Percentiles rank a stretch among this genome's conserved stretches.
Evolutionary conservation across 2,113 vertebrate species (phyloP).

Genomic region (Phylloscopus whistleri): DNA sequence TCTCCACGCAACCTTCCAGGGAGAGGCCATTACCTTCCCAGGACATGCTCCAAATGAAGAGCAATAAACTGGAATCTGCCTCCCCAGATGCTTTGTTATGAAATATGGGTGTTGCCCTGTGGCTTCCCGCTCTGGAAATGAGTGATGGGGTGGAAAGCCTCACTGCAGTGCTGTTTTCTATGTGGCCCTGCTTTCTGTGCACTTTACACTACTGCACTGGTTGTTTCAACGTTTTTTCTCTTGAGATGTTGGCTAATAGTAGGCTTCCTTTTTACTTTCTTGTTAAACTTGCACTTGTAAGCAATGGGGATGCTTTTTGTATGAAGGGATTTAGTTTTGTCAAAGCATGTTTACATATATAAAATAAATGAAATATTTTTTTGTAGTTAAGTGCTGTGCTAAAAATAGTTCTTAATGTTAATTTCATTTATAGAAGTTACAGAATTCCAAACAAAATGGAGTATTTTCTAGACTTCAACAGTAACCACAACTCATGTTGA

Average conservation of each 20-base stretch:
- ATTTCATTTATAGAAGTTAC: background rate
- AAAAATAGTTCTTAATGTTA: background rate
- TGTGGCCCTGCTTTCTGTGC: background rate
- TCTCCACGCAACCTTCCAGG: background rate
- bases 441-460: background rate
- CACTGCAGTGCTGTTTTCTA: background rate
- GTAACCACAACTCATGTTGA: background rate
- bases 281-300: background rate
- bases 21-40: slow-evolving; percentile 10
- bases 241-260: background rate
- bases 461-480: background rate
- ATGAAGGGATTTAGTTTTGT: background rate
- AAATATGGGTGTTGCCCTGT: background rate
- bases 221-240: background rate
- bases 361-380: background rate
- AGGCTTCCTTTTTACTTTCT: background rate
- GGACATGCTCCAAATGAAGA: background rate
- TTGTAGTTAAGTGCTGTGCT: background rate
- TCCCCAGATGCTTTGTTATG: background rate
- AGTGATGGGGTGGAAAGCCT: background rate
- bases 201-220: background rate
- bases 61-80: background rate
- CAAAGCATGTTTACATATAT: background rate
- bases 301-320: background rate
- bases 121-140: background rate